phyloP scores from a whole-genome alignment of 2,888 invertebrate species.

The Drosophila nigritarsus region DNA sequence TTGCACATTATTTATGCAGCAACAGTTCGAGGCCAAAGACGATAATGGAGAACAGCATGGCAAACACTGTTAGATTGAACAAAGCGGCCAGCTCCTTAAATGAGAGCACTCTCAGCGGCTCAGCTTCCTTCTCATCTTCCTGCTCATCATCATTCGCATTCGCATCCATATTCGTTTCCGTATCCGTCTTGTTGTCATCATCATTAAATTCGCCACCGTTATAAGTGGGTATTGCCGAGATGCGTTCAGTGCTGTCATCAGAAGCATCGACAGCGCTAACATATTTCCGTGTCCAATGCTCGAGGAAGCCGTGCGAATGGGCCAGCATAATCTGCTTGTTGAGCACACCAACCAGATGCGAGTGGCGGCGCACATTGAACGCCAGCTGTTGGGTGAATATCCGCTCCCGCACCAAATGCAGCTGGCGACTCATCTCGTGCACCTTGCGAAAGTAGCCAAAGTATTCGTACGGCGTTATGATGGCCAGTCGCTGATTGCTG shows the following conservation, averaged over 20 bases:
- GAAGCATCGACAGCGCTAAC: constrained; percentile 65
- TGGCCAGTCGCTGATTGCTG: constrained; percentile 53
- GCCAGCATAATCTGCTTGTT: constrained; percentile 65
- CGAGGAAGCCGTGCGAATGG: constrained; percentile 64
- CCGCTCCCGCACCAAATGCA: constrained; percentile 74
- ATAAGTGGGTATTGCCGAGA: constrained; percentile 31
- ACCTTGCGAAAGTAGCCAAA: constrained; percentile 73
- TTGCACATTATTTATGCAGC: constrained; percentile 46
- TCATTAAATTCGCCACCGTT: not conserved
- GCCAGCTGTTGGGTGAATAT: constrained; percentile 74
- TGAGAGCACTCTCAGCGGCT: constrained; percentile 50
- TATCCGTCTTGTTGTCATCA: not conserved
- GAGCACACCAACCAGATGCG: constrained; percentile 65
- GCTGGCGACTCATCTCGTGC: constrained; percentile 51
- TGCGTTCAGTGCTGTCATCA: constrained; percentile 53
- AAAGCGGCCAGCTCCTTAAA: constrained; percentile 67
- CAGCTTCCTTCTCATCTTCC: constrained; percentile 12
- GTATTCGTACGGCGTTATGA: constrained; percentile 76
- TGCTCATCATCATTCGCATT: not conserved
- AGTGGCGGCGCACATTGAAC: constrained; percentile 72
- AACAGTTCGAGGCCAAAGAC: constrained; percentile 60
- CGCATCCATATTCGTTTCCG: not conserved
- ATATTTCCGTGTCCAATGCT: constrained; percentile 64
- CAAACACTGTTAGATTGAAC: constrained; percentile 71
- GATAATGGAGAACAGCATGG: constrained; percentile 43